Percentiles rank a stretch among this genome's conserved stretches.
phyloP scores from a whole-genome alignment of 2,113 vertebrate species.

The Elanus axillaris region DNA sequence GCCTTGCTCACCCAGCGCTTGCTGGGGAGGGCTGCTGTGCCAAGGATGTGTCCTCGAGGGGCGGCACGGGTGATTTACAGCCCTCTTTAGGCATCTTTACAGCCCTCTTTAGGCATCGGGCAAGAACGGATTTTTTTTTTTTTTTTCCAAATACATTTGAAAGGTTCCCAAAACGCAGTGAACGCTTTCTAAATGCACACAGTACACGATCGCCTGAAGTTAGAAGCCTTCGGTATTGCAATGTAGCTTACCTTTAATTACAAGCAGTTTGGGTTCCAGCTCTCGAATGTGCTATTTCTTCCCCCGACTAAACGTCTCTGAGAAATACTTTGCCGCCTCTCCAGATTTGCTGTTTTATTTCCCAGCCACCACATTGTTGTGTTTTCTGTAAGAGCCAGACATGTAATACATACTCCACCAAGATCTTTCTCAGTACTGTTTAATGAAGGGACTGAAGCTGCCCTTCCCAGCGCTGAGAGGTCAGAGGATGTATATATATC shows the following conservation, averaged over 20 bases:
- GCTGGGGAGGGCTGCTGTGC: background rate
- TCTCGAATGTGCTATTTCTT: background rate
- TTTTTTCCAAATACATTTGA: background rate
- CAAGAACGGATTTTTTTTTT: background rate
- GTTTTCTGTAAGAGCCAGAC: background rate
- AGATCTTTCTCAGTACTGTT: background rate
- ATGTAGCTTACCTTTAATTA: background rate
- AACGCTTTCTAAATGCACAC: background rate
- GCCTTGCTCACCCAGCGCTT: background rate
- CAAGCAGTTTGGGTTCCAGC: background rate
- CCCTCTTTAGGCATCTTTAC: background rate
- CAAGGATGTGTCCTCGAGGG: background rate
- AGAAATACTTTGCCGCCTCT: background rate
- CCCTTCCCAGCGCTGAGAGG: background rate
- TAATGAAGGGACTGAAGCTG: background rate
- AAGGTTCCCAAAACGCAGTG: background rate
- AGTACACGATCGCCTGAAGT: background rate
- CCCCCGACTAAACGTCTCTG: background rate
- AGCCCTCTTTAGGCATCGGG: background rate
- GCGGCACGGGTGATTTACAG: background rate
- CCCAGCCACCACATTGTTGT: background rate
- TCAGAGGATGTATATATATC: no score
- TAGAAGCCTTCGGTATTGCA: background rate
- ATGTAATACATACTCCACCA: background rate
- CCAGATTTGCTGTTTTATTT: background rate